These are phyloP conservation scores for Trachelus tabidus DNA, from an alignment of 2,888 invertebrate species.

Conservation along the genomic window DNA sequence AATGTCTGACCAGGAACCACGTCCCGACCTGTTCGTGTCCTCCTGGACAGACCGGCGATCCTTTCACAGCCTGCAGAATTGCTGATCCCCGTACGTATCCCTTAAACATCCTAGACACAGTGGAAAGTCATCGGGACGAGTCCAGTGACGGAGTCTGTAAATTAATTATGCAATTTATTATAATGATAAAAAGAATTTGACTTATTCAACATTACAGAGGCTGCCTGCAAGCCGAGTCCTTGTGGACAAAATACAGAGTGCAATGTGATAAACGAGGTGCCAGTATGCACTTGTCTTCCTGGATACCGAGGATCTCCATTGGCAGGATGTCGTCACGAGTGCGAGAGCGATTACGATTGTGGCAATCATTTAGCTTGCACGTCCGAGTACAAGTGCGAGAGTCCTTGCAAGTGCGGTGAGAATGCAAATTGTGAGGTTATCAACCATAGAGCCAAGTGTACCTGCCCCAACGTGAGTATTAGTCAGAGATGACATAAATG, in stretches of 20 bases:
- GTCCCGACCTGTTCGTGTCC: constrained; percentile 84
- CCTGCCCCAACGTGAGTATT: constrained; percentile 77
- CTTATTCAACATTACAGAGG: constrained; percentile 71
- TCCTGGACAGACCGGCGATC: constrained; percentile 82
- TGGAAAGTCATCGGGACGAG: too few species aligned
- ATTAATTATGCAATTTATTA: too few species aligned
- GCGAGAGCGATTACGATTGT: constrained; percentile 82
- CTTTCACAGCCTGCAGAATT: constrained; percentile 77
- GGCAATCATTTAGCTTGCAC: constrained; percentile 76
- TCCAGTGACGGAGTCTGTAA: too few species aligned
- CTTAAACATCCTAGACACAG: neutral
- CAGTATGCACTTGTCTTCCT: constrained; percentile 82
- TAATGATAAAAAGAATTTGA: neutral
- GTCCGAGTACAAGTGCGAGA: constrained; percentile 79
- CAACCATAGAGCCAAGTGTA: constrained; percentile 82
- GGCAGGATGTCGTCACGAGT: constrained; percentile 84
- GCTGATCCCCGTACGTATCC: constrained; percentile 78
- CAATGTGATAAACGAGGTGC: constrained; percentile 79
- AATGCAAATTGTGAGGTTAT: constrained; percentile 83
- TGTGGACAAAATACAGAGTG: constrained; percentile 86
- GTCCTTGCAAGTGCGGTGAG: constrained; percentile 83
- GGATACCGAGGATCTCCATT: constrained; percentile 83
- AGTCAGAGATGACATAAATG: too few species aligned
- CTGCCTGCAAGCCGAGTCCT: constrained; percentile 84
- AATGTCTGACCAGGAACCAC: constrained; percentile 82